Percentiles rank a stretch among this genome's conserved stretches.
Conservation (phyloP, 2,888 invertebrate genomes). For the Oligia latruncula region DNA sequence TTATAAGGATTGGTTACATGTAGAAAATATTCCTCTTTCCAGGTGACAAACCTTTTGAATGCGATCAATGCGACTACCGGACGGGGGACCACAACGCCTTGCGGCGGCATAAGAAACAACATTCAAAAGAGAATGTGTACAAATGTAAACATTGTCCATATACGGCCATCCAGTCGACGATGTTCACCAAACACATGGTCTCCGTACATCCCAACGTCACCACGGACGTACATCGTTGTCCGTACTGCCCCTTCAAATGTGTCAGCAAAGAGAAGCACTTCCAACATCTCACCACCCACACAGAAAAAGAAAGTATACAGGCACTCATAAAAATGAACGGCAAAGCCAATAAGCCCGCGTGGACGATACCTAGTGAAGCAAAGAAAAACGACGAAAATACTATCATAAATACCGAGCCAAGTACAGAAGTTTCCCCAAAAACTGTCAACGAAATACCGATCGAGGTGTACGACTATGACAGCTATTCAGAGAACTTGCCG, state of each 20-base stretch:
- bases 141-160: constrained; percentile 95
- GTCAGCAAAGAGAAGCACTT: constrained; percentile 91
- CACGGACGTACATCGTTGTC: constrained; percentile 91
- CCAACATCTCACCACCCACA: constrained; percentile 88
- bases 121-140: constrained; percentile 94
- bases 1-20: background rate
- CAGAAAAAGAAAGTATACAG: constrained; percentile 85
- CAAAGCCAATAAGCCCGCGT: constrained; percentile 80
- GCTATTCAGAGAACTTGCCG: constrained; percentile 80
- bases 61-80: constrained; percentile 93
- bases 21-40: constrained; percentile 42
- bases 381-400: constrained; percentile 71
- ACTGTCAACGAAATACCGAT: constrained; percentile 82
- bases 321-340: constrained; percentile 80
- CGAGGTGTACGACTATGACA: constrained; percentile 86
- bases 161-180: constrained; percentile 94
- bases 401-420: constrained; percentile 68
- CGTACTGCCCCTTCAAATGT: constrained; percentile 91
- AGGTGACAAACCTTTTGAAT: constrained; percentile 95
- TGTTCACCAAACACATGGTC: constrained; percentile 94
- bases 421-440: constrained; percentile 72
- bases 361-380: constrained; percentile 85
- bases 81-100: constrained; percentile 95
- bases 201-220: constrained; percentile 94
- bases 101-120: constrained; percentile 94